These are phyloP conservation scores for Lacanobia wlatinum DNA, from an alignment of 2,888 invertebrate species.

Conservation along the genomic window DNA sequence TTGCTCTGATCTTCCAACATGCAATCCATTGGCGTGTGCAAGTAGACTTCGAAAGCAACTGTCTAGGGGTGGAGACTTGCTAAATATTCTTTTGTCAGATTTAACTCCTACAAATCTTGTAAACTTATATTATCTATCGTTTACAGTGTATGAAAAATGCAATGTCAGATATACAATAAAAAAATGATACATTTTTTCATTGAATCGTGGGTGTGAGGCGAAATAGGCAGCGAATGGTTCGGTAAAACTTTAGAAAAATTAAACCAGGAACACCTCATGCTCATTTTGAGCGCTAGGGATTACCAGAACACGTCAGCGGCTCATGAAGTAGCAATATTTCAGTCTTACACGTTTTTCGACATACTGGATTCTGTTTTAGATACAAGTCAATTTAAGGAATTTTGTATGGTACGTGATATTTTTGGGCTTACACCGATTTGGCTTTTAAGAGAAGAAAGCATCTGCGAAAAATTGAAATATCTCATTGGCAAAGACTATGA, in stretches of 20 bases:
- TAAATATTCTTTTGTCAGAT: slow-evolving; percentile 18
- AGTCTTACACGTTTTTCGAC: slow-evolving; percentile 31
- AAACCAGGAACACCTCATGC: slow-evolving; percentile 11
- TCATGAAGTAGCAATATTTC: slow-evolving; percentile 20
- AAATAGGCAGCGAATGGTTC: neutral
- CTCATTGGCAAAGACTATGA: too few relatives aligned
- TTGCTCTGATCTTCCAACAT: slow-evolving; percentile 44
- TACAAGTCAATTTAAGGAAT: slow-evolving; percentile 26
- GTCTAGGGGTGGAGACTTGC: too few relatives aligned
- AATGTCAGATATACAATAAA: too few relatives aligned
- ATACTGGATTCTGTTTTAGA: slow-evolving; percentile 25
- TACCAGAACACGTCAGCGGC: neutral
- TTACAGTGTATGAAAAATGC: neutral
- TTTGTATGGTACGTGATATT: slow-evolving; percentile 20
- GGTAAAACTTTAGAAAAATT: slow-evolving; percentile 21
- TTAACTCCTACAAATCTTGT: slow-evolving; percentile 13
- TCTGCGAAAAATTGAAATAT: too few relatives aligned
- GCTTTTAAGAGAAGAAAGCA: too few relatives aligned
- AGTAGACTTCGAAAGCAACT: neutral
- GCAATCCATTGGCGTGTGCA: slow-evolving; percentile 33
- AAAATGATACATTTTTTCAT: slow-evolving; percentile 24
- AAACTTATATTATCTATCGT: slow-evolving; percentile 19
- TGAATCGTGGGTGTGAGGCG: neutral
- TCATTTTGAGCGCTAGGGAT: slow-evolving; percentile 17
- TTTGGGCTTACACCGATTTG: slow-evolving; percentile 25